phyloP scores from a whole-genome alignment of 2,888 invertebrate genomes.

The Nomada fucata region DNA sequence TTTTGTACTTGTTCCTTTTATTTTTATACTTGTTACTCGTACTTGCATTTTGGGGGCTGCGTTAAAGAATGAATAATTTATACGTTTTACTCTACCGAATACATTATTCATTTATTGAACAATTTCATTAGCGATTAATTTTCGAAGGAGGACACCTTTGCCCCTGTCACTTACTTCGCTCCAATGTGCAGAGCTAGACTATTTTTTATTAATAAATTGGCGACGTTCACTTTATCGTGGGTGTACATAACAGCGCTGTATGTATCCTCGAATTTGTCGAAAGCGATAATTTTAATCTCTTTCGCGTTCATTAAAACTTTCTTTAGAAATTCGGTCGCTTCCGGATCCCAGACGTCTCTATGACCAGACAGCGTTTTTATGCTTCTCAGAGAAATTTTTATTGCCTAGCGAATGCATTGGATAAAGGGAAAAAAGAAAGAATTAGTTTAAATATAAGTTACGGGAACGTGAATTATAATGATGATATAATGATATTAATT shows the following conservation, averaged over 20 bases:
- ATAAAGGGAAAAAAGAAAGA: neutral
- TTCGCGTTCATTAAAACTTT: conserved; percentile 78
- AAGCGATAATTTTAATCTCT: conserved; percentile 82
- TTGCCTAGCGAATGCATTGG: conserved; percentile 69
- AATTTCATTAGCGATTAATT: neutral
- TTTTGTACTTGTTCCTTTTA: neutral
- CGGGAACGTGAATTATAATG: neutral
- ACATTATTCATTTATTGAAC: no score
- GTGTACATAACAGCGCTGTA: conserved; percentile 71
- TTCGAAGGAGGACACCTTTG: neutral
- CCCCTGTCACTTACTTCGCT: conserved; percentile 81
- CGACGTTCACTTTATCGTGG: conserved; percentile 84
- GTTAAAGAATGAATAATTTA: neutral
- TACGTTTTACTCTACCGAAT: neutral
- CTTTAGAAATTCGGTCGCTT: conserved; percentile 81
- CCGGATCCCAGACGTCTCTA: conserved; percentile 81
- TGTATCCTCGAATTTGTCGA: conserved; percentile 68
- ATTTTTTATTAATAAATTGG: conserved; percentile 85
- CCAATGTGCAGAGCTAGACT: conserved; percentile 85
- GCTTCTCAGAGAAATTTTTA: conserved; percentile 74
- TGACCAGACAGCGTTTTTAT: conserved; percentile 83
- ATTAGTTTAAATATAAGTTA: neutral
- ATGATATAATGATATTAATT: conserved; percentile 29
- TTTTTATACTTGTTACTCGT: neutral
- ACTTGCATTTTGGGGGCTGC: neutral